Base-by-base conservation (phyloP, 35 echinoderm and acorn worm genomes). In the Lytechinus variegatus region DNA sequence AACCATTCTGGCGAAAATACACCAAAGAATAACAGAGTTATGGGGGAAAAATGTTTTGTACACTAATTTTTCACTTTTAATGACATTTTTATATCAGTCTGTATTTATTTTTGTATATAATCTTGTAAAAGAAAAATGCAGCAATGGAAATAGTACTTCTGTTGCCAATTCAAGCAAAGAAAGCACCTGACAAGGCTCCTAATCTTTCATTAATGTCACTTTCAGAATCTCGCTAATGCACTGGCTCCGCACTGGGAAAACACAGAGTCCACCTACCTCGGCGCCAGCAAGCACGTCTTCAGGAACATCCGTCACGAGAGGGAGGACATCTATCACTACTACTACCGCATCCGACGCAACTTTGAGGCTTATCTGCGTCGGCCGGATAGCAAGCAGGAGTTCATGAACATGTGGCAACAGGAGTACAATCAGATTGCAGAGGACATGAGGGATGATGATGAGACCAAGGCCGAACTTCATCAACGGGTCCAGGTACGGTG, bases 291-390 rank as follows among this genome's bases (percentile, higher is more conserved):
- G 92, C 97, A 98, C 93, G 95, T 96, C 4, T 99, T 99, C 95
- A 86, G 95, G 4, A 96, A 96, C 89, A 94, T 99, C 92, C 96
- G 98, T 1, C 44, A 89, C 4, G 97, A 99, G 87, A 90, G 98
- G n/a, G 98, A 99, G 95, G 95, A 97, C 94, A 98, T 98, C 95
- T 98, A 99, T 89, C 98, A 97, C 86, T 99, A 99, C 92, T 97
- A 98, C 96, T 97, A 97, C 93, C 97, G 95, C 60, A 98, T 99
- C 56, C 96, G 98, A 1, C 93, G 95, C 88, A 96, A 97, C 94
- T 99, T 99, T 96, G 97, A 97, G 54, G 95, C 95, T 8, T 99
- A 95, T 87, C 95, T 99, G 28, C 94, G 97, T 1, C 89, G 98
- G 12, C 98, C 98, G 9, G 97, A 98, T 55, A 89, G 95, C 93